Base-by-base conservation (phyloP, 2,797 vertebrate species). In the Eospalax fontanierii region DNA sequence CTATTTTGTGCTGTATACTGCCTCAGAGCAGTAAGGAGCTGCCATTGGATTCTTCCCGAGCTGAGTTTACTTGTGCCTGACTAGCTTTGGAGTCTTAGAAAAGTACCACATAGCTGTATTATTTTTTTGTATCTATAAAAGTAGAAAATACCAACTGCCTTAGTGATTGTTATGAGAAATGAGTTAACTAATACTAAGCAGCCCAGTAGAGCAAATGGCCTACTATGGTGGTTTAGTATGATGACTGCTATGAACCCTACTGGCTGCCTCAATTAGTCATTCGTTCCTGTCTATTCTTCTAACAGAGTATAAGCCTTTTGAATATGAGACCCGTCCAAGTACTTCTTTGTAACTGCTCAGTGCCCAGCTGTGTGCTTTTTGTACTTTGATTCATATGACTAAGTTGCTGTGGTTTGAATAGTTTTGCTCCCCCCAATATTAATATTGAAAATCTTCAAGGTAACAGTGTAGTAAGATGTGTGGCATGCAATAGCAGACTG, bases 51-150 rank as follows among this genome's bases (percentile, higher is more conserved):
- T 78, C 46, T 82, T 96, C 76, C 80, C 83, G 40, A 82, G 74
- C 19, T 90, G 50, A 54, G 33, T 75, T 85, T 81, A 84, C 70
- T 90, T 90, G 79, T 35, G 21, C 80, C 89, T 73, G 73, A 71
- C 66, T 26, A 8, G 46, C 50, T 54, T 54, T 14, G 12, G 50
- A 12, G 9, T 54, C 50, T 54, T 54, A 54, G 50, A 14, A 90
- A 75, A 63, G 65, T n/a, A 82, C 89, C 15, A 84, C 24, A 38
- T 14, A 54, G 50, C 50, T 15, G 50, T 54, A 54, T 73, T 86
- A 40, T 40, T 78, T 82, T 46, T 91, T n/a, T 89, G 82, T 43
- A 59, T 73, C n/a, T 46, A 19, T 46, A 68, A 87, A n/a, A 30
- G 10, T 12, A 73, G 43, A 35, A 43, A 79, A 78, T 71, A 81